Conservation (phyloP, 2,888 invertebrate species). For the Cantharis rustica region DNA sequence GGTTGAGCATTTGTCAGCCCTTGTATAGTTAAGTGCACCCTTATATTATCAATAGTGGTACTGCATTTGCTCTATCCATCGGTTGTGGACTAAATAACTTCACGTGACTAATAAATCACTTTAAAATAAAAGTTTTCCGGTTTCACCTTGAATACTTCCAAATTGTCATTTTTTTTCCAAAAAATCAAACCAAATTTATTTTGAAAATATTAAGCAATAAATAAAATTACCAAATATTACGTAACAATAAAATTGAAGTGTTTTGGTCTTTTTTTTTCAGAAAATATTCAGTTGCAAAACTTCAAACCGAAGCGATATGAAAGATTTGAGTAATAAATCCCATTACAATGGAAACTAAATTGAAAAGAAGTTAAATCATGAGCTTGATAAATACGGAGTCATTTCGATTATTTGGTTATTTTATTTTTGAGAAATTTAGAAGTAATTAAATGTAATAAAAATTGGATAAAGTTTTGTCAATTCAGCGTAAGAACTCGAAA, state of each 20-base stretch:
- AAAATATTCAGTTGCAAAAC: neutral
- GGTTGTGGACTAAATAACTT: neutral
- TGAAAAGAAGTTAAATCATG: neutral
- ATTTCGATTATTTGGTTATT: neutral
- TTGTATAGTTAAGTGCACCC: constrained; percentile 11
- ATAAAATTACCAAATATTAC: too few species aligned
- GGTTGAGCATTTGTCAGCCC: constrained; percentile 43
- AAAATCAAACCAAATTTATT: too few species aligned
- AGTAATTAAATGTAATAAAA: constrained; percentile 28
- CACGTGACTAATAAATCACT: neutral
- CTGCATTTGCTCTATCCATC: neutral
- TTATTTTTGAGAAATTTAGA: neutral
- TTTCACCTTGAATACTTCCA: too few species aligned
- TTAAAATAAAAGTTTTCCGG: too few species aligned
- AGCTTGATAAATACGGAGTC: neutral
- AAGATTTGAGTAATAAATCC: neutral
- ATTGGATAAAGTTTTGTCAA: constrained; percentile 43
- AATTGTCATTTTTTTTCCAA: neutral
- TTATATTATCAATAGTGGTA: neutral
- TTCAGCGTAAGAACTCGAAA: constrained; percentile 46
- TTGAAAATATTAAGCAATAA: too few species aligned
- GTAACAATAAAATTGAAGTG: too few species aligned
- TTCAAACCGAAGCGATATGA: neutral
- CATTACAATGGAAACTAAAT: neutral
- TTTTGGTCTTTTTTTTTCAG: too few species aligned